These are phyloP conservation scores for Machaerirhynchus nigripectus DNA, from an alignment of 2,113 vertebrate genomes.

Conservation along the genomic window DNA sequence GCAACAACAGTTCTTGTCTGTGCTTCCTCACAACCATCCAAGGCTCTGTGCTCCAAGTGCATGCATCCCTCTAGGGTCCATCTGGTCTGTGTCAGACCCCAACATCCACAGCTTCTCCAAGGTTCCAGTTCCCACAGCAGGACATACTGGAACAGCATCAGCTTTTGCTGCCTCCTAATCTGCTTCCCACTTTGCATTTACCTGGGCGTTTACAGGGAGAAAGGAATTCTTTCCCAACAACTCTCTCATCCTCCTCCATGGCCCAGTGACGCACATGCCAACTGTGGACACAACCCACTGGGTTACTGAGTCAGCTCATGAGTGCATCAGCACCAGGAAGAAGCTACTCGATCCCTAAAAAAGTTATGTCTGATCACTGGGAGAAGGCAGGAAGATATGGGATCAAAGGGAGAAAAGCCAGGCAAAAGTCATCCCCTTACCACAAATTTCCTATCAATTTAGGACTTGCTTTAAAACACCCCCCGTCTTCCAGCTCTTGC, in stretches of 20 bases:
- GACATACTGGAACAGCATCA: background rate
- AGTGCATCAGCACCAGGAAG: background rate
- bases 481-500: background rate
- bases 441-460: background rate
- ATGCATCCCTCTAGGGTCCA: accelerated
- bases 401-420: background rate
- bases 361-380: background rate
- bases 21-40: background rate
- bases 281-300: background rate
- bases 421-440: background rate
- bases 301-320: background rate
- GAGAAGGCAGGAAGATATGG: background rate
- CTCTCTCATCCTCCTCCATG: background rate
- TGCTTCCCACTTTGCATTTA: background rate
- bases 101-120: background rate
- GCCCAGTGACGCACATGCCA: background rate
- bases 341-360: background rate
- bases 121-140: background rate
- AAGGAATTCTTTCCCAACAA: background rate
- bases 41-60: accelerated
- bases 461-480: background rate
- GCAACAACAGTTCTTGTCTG: background rate
- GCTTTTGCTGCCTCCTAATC: background rate
- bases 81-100: background rate
- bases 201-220: background rate